A percentile compares a stretch with the other conserved stretches of the same genome.
phyloP scores from a whole-genome alignment of 1,140 invertebrate genomes.

The Acromyrmex charruanus region DNA sequence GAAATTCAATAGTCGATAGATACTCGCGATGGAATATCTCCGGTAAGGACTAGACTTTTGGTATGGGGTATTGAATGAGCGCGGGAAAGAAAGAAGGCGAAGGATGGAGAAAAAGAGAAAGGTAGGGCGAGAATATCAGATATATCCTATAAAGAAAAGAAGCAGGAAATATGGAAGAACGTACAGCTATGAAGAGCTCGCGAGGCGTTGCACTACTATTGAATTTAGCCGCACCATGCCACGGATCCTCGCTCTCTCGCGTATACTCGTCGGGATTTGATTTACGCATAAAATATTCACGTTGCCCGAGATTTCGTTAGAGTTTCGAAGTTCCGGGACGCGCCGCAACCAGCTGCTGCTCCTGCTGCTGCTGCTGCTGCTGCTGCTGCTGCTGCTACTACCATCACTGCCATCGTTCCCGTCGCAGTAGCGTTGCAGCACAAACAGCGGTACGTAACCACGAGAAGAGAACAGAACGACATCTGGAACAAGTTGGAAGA shows the following conservation, averaged over 20 bases:
- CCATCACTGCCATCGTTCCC: background rate
- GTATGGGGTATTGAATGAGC: slow-evolving; percentile 55
- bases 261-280: slow-evolving; percentile 77
- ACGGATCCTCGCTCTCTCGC: slow-evolving; percentile 75
- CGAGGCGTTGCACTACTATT: slow-evolving; percentile 77
- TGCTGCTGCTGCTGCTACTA: background rate
- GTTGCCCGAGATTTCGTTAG: slow-evolving; percentile 80
- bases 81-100: background rate
- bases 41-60: slow-evolving; percentile 55
- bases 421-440: slow-evolving; percentile 27
- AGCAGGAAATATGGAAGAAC: slow-evolving; percentile 19
- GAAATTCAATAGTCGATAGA: slow-evolving; percentile 83
- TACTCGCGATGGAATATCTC: slow-evolving; percentile 76
- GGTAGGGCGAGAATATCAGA: background rate
- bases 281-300: slow-evolving; percentile 83
- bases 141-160: slow-evolving; percentile 14
- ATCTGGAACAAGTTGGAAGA: slow-evolving; percentile 53
- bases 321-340: slow-evolving; percentile 77
- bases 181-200: slow-evolving; percentile 68
- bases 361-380: background rate
- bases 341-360: slow-evolving; percentile 59
- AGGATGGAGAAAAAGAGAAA: too few relatives aligned
- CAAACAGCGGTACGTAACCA: slow-evolving; percentile 52
- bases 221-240: slow-evolving; percentile 79
- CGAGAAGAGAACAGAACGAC: slow-evolving; percentile 44